Conservation (phyloP, 2,797 vertebrate species). For the Chanos chanos region DNA sequence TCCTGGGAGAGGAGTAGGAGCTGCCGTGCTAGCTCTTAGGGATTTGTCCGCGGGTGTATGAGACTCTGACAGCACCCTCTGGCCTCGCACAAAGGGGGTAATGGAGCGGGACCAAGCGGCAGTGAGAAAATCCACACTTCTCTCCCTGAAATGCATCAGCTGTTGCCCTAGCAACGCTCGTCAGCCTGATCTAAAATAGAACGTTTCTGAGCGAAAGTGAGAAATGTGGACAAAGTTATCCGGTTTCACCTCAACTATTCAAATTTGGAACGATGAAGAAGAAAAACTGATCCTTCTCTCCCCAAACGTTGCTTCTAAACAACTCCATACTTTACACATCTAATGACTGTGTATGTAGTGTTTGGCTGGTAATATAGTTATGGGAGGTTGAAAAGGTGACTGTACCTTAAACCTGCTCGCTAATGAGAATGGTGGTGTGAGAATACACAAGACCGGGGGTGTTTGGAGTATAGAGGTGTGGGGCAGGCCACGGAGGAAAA, state of each 20-base stretch:
- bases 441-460: no score
- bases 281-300: no score
- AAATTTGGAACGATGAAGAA: no score
- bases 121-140: slow-evolving; percentile 54
- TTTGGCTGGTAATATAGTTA: no score
- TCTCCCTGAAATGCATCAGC: slow-evolving; percentile 61
- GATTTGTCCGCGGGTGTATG: slow-evolving; percentile 44
- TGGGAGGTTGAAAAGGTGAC: no score
- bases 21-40: no score
- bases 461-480: slow-evolving; percentile 13
- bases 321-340: no score
- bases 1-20: slow-evolving; percentile 38
- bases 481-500: slow-evolving; percentile 31
- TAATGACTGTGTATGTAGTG: no score
- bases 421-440: no score
- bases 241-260: no score
- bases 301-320: no score
- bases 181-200: slow-evolving; percentile 25
- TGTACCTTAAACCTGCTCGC: no score
- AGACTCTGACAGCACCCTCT: slow-evolving; percentile 53
- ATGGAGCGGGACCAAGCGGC: slow-evolving; percentile 55
- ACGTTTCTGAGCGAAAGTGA: slow-evolving; percentile 32
- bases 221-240: slow-evolving; percentile 21
- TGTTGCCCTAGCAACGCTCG: slow-evolving; percentile 55
- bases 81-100: slow-evolving; percentile 61